phyloP scores from a whole-genome alignment of 2,888 invertebrate genomes.

The Boloria euphrosyne region DNA sequence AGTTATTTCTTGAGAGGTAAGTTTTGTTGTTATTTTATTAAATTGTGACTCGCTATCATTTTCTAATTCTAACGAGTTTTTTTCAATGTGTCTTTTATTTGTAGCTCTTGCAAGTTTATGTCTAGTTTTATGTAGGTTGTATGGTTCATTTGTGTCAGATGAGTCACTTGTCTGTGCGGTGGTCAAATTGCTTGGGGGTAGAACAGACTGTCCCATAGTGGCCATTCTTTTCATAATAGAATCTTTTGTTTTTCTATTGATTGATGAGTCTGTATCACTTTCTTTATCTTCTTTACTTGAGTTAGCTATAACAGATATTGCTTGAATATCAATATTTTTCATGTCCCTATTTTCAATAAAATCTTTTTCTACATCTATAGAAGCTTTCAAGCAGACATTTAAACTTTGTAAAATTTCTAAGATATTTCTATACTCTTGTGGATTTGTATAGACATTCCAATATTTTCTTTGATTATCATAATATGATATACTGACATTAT shows the following conservation, averaged over 20 bases:
- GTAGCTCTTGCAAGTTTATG: slow-evolving; percentile 57
- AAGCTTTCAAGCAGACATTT: slow-evolving; percentile 51
- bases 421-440: slow-evolving; percentile 57
- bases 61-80: slow-evolving; percentile 47
- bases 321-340: slow-evolving; percentile 11
- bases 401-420: slow-evolving; percentile 52
- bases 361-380: slow-evolving; percentile 41
- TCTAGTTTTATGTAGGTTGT: slow-evolving; percentile 52
- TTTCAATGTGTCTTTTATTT: slow-evolving; percentile 49
- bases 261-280: slow-evolving; percentile 68
- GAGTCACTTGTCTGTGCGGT: slow-evolving; percentile 63
- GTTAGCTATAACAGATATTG: slow-evolving; percentile 19
- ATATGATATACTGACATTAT: slow-evolving; percentile 60
- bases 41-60: slow-evolving; percentile 44
- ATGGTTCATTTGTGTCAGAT: slow-evolving; percentile 60
- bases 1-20: slow-evolving; percentile 18
- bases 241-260: slow-evolving; percentile 64
- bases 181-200: slow-evolving; percentile 53
- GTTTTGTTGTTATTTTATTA: slow-evolving; percentile 39
- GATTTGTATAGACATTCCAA: slow-evolving; percentile 65
- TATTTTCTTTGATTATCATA: slow-evolving; percentile 65
- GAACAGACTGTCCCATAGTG: slow-evolving; percentile 70
- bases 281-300: slow-evolving; percentile 48
- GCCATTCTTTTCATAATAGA: slow-evolving; percentile 72
- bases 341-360: slow-evolving; percentile 4